Percentiles rank a stretch among this genome's conserved stretches.
phyloP scores from a whole-genome alignment of 2,888 invertebrate genomes.

The Ditula angustiorana region DNA sequence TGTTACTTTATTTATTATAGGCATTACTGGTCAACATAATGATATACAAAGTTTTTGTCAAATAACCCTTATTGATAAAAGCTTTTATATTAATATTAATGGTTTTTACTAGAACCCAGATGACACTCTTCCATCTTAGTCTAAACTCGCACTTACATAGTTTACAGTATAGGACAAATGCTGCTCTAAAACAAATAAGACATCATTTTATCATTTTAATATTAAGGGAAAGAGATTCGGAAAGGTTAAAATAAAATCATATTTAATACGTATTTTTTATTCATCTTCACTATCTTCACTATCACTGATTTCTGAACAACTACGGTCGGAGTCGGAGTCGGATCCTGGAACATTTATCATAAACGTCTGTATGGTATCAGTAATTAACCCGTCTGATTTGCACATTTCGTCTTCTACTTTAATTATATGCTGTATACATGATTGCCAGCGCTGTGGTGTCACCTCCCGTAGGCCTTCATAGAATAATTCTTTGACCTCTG shows the following conservation, averaged over 20 bases:
- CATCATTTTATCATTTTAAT: no score
- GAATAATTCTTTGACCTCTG: conserved; percentile 8
- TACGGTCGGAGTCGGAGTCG: not conserved
- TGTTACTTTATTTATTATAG: not conserved
- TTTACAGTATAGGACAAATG: no score
- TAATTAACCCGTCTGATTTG: conserved; percentile 5
- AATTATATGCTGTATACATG: conserved; percentile 2
- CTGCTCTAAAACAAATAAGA: no score
- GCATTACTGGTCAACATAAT: no score
- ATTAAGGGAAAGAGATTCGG: not conserved
- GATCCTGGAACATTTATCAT: conserved; percentile 5
- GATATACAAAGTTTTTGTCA: no score
- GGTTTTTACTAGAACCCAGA: no score
- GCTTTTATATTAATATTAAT: no score
- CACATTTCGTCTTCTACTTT: conserved; percentile 11
- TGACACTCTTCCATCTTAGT: no score
- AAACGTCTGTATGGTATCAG: not conserved
- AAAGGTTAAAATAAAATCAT: not conserved
- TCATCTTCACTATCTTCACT: not conserved
- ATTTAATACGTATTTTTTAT: not conserved
- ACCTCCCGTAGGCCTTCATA: conserved; percentile 6
- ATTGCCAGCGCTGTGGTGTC: conserved; percentile 10
- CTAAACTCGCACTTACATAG: no score
- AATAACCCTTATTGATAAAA: no score
- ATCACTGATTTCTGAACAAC: not conserved